Conservation (phyloP, 1,140 invertebrate genomes). For the Drosophila baimaii region DNA sequence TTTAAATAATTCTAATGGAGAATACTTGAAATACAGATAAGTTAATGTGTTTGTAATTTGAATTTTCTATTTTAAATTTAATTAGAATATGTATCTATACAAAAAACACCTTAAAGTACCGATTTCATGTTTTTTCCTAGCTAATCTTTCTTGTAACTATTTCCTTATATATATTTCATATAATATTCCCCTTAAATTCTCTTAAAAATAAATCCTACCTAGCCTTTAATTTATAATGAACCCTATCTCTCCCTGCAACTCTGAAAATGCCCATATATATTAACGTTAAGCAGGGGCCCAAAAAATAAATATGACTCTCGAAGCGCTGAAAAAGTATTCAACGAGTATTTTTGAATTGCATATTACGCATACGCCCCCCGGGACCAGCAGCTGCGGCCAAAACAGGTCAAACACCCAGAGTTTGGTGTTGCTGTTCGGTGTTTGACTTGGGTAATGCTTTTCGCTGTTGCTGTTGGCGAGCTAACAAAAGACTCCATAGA, state of each 20-base stretch:
- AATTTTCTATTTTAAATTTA: not conserved
- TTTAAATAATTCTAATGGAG: too few species aligned
- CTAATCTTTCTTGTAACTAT: not conserved
- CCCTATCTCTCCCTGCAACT: not conserved
- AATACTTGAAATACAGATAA: not conserved
- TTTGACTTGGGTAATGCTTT: constrained; percentile 17
- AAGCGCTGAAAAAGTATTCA: constrained; percentile 64
- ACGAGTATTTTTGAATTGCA: constrained; percentile 62
- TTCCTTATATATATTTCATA: not conserved
- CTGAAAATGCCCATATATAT: not conserved
- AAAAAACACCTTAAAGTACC: too few species aligned
- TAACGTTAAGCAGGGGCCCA: not conserved
- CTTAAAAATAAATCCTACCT: not conserved
- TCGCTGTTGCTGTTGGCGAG: constrained; percentile 20
- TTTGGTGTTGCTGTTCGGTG: constrained; percentile 9
- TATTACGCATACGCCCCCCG: constrained; percentile 62
- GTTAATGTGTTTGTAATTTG: not conserved
- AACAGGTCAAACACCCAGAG: constrained; percentile 41
- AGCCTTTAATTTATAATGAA: too few species aligned
- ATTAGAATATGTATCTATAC: not conserved
- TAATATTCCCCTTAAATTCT: not conserved
- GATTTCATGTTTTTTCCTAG: too few species aligned
- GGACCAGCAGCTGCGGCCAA: constrained; percentile 1
- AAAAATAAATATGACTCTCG: constrained; percentile 55
- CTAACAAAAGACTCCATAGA: constrained; percentile 38